phyloP scores from a whole-genome alignment of 2,797 vertebrate genomes.

The Rhinoraja longicauda region DNA sequence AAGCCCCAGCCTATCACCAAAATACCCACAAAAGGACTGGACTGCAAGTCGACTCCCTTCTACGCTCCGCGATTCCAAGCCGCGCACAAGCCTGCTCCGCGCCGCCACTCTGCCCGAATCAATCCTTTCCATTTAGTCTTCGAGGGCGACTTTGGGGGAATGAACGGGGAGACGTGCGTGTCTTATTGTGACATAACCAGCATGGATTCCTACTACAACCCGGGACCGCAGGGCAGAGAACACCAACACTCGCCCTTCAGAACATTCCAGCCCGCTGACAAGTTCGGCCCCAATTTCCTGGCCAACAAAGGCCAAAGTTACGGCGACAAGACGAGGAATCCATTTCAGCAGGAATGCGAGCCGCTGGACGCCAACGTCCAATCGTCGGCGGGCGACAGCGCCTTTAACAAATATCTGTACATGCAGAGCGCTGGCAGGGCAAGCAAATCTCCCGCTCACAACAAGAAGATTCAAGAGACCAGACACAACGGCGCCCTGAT shows the following conservation, averaged over 20 bases:
- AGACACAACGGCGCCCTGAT: slow-evolving; percentile 77
- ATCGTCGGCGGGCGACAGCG: slow-evolving; percentile 65
- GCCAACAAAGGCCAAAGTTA: slow-evolving; percentile 86
- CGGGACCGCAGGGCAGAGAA: slow-evolving; percentile 78
- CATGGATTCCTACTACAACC: slow-evolving; percentile 97
- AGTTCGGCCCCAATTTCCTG: slow-evolving; percentile 87
- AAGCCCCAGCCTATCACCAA: slow-evolving; percentile 29
- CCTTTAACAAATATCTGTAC: slow-evolving; percentile 90
- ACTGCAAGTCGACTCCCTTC: not conserved
- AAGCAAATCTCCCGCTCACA: slow-evolving; percentile 69
- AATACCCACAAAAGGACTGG: slow-evolving; percentile 19
- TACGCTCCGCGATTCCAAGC: not conserved
- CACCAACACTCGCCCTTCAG: slow-evolving; percentile 81
- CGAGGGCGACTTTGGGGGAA: slow-evolving; percentile 65
- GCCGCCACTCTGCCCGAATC: not conserved
- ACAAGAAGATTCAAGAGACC: slow-evolving; percentile 72
- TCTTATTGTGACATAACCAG: slow-evolving; percentile 91
- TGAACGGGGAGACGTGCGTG: slow-evolving; percentile 90
- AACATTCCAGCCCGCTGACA: slow-evolving; percentile 84
- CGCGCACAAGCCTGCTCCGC: not conserved
- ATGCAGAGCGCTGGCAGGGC: slow-evolving; percentile 78
- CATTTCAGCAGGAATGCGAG: slow-evolving; percentile 87
- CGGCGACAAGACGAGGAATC: slow-evolving; percentile 76
- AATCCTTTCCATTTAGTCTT: not conserved
- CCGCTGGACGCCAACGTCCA: slow-evolving; percentile 73